Conservation (phyloP, 2,888 invertebrate species). For the Aleiodes testaceus region DNA sequence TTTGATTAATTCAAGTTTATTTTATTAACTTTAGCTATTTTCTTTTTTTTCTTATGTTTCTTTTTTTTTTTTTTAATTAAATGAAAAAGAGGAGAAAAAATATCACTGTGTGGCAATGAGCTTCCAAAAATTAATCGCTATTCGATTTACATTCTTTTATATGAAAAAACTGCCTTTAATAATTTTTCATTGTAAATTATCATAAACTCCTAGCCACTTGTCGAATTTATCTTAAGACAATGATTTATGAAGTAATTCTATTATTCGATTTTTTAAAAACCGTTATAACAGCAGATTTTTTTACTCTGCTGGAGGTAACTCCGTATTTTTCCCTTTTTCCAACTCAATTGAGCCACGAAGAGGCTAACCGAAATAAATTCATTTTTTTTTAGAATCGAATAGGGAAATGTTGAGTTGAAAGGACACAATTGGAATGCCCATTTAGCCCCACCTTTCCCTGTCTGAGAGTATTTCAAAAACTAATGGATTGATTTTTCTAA, state of each 20-base stretch:
- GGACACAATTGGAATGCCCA: too few species aligned
- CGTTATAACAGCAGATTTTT: not conserved
- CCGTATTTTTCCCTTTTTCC: not conserved
- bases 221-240: not conserved
- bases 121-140: conserved; percentile 8
- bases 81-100: not conserved
- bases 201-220: not conserved
- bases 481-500: not conserved
- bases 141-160: conserved; percentile 7
- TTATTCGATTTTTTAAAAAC: not conserved
- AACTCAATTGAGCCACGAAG: too few species aligned
- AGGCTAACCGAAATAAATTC: too few species aligned
- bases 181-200: conserved; percentile 17
- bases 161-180: conserved; percentile 5
- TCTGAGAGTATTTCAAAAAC: too few species aligned
- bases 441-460: too few species aligned
- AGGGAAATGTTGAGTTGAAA: too few species aligned
- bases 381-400: too few species aligned
- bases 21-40: conserved; percentile 13
- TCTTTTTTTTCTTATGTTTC: not conserved
- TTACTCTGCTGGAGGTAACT: conserved; percentile 3
- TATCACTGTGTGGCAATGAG: conserved; percentile 24
- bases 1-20: conserved; percentile 26
- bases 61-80: not conserved
- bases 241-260: not conserved